These are phyloP conservation scores for Petrocephalus schoutedeni DNA, from an alignment of 2,797 vertebrate genomes.

Conservation along the genomic window DNA sequence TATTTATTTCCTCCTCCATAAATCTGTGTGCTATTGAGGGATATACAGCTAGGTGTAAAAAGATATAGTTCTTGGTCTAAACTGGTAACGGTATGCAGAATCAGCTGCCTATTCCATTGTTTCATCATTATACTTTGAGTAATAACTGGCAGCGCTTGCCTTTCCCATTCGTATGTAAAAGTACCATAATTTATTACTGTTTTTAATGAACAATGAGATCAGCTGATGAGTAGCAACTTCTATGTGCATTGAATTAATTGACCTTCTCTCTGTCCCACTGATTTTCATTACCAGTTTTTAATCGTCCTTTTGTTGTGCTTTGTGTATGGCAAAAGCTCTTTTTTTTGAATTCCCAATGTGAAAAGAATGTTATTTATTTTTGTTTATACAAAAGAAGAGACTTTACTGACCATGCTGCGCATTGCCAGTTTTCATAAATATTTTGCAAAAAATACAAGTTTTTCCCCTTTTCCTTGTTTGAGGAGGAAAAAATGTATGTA, in stretches of 20 bases:
- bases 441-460: conserved; percentile 56
- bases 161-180: not conserved
- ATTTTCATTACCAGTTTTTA: conserved; percentile 15
- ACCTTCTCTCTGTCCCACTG: not conserved
- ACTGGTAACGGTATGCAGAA: not conserved
- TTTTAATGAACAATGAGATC: conserved; percentile 25
- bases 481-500: conserved; percentile 54
- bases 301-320: conserved; percentile 43
- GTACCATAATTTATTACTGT: conserved; percentile 2
- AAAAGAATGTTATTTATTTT: conserved; percentile 70
- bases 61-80: not conserved
- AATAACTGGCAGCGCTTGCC: not conserved
- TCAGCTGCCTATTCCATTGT: not conserved
- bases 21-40: not conserved
- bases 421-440: conserved; percentile 72
- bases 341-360: conserved; percentile 60
- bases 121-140: not conserved
- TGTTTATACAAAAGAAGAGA: conserved; percentile 54
- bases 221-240: not conserved
- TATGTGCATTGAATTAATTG: conserved; percentile 13
- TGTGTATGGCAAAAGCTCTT: conserved; percentile 34
- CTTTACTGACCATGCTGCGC: conserved; percentile 74
- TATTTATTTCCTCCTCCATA: not conserved
- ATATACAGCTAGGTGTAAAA: not conserved
- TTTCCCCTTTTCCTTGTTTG: conserved; percentile 51